These are phyloP conservation scores for Mesitornis unicolor DNA, from an alignment of 2,113 vertebrate species.

Conservation along the genomic window DNA sequence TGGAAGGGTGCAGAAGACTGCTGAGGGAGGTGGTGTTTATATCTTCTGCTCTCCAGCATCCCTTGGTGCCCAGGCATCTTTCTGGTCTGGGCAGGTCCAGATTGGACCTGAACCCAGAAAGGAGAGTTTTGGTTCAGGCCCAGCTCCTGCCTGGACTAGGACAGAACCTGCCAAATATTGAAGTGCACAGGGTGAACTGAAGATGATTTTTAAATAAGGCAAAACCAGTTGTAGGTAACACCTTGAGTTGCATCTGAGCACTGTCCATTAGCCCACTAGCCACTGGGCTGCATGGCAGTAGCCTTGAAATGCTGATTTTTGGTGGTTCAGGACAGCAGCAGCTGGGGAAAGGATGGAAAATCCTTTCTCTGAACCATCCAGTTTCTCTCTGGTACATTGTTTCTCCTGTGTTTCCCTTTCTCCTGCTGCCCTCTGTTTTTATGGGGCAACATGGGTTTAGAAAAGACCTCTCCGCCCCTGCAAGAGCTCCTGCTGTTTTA, in stretches of 20 bases:
- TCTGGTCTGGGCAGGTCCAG: background rate
- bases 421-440: background rate
- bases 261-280: background rate
- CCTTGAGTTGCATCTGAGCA: background rate
- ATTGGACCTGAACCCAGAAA: background rate
- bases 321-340: background rate
- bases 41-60: background rate
- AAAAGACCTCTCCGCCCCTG: background rate
- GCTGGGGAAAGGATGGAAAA: background rate
- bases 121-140: background rate
- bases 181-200: background rate
- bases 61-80: background rate
- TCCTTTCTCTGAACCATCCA: background rate
- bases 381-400: background rate
- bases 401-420: background rate
- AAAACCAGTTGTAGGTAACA: background rate
- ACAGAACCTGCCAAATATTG: background rate
- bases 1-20: background rate
- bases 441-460: background rate
- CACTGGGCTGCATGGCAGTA: background rate
- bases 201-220: background rate
- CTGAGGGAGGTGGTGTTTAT: background rate
- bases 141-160: background rate
- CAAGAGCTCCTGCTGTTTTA: background rate
- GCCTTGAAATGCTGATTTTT: background rate